phyloP scores from a whole-genome alignment of 1,140 invertebrate species.

The Battus philenor region DNA sequence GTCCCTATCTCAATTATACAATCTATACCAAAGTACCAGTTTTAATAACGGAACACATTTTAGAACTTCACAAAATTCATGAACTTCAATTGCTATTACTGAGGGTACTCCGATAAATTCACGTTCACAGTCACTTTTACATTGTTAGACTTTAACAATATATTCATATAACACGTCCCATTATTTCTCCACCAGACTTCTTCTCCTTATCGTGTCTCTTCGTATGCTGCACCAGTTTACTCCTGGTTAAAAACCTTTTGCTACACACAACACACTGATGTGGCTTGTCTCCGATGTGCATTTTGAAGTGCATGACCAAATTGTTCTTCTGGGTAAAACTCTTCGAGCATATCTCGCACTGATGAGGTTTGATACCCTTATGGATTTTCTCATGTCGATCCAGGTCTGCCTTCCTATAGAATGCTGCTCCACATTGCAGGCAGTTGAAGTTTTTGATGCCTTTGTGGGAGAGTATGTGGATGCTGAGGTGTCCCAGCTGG shows the following conservation, averaged over 20 bases:
- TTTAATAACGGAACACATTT: too few relatives aligned
- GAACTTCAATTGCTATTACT: too few relatives aligned
- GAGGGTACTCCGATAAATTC: too few relatives aligned
- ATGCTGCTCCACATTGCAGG: conserved; percentile 41
- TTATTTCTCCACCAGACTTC: conserved; percentile 28
- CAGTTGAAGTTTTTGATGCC: conserved; percentile 58
- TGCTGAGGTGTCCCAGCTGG: conserved; percentile 49
- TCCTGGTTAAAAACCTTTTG: conserved; percentile 53
- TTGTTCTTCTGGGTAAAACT: conserved; percentile 62
- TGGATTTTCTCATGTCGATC: conserved; percentile 58
- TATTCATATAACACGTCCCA: background rate
- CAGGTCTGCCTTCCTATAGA: conserved; percentile 56
- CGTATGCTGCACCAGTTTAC: conserved; percentile 50
- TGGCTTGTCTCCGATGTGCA: conserved; percentile 47
- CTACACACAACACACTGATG: conserved; percentile 45
- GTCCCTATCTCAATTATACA: too few relatives aligned
- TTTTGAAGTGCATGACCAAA: conserved; percentile 59
- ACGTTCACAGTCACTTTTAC: too few relatives aligned
- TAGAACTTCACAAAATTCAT: too few relatives aligned
- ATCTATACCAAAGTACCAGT: too few relatives aligned
- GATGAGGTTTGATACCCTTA: conserved; percentile 46
- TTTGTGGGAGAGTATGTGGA: conserved; percentile 44
- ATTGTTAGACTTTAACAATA: too few relatives aligned
- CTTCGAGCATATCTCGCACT: conserved; percentile 57
- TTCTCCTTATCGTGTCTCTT: conserved; percentile 56